These are phyloP conservation scores for Dolichomitus sp. DNA, from an alignment of 2,888 invertebrate species.

Conservation along the genomic window DNA sequence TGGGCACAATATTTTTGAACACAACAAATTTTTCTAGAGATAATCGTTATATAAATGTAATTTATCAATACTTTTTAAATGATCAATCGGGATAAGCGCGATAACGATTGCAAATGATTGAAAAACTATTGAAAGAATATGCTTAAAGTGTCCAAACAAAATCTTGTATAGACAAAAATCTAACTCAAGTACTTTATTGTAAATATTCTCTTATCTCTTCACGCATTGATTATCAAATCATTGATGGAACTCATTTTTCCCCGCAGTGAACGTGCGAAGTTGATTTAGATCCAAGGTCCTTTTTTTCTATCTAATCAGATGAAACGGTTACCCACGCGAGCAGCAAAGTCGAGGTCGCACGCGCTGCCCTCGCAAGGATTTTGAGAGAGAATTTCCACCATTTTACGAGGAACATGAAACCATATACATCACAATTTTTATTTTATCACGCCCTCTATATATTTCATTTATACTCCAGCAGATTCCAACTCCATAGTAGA, in stretches of 20 bases:
- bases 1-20: no score
- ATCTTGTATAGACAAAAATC: neutral
- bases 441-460: neutral
- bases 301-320: neutral
- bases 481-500: neutral
- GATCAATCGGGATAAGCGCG: neutral
- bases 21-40: no score
- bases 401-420: neutral
- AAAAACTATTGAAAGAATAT: neutral
- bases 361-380: neutral
- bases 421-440: conserved; percentile 1
- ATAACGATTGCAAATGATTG: neutral
- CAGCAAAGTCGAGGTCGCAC: neutral
- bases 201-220: neutral
- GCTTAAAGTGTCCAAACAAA: neutral
- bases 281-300: neutral
- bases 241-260: neutral
- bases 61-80: neutral
- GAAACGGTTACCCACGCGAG: neutral
- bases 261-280: neutral
- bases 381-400: neutral
- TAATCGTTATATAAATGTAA: neutral
- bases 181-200: neutral
- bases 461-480: neutral
- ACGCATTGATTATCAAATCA: neutral